Base-by-base conservation (phyloP, 2,113 vertebrate species). In the Scolopax mira region DNA sequence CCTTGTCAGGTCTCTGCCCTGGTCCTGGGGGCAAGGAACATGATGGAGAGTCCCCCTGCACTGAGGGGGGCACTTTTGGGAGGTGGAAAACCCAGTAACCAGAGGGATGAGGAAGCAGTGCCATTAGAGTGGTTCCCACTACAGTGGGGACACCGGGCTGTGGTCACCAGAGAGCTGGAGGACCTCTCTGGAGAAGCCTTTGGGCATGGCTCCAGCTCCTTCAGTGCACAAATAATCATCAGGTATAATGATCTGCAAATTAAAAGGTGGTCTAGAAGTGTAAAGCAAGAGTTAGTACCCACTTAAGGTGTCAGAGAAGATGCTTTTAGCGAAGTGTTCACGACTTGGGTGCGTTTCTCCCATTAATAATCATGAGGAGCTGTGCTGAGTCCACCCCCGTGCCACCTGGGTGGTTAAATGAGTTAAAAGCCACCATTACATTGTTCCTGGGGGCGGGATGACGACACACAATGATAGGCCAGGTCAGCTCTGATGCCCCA, bases 41-140 rank as follows among this genome's bases (percentile, higher is more conserved):
- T 0, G 3, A 12, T 18, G 23, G 49, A 65, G 74, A 17, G 8
- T 21, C 44, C 25, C 2, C 15, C 8, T n/a, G 3, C 0, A 1
- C 41, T 6, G n/a, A 33, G 37, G 49, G 6, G 28, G 55, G 51
- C 28, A 1, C 33, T 18, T 39, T 57, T 11, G 31, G 52, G 51
- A 67, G 16, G 8, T 39, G 55, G 21, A 7, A 27, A 82, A 24
- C 19, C 6, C 21, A 0, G 1, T 19, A 51, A 35, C 14, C 64
- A 37, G 31, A 31, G 37, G 37, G 24, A 3, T 31, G 51, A 52
- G 46, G 54, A 52, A 33, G 55, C 49, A 62, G 27, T 1, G 4
- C 23, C 1, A 1, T 39, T 12, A 4, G 39, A 25, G 3, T 0
- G 2, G 31, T 4, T 70, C n/a, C 9, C 2, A 1, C 6, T 33